phyloP scores from a whole-genome alignment of 2,113 vertebrate species.

The Sarotherodon lohbergeri region DNA sequence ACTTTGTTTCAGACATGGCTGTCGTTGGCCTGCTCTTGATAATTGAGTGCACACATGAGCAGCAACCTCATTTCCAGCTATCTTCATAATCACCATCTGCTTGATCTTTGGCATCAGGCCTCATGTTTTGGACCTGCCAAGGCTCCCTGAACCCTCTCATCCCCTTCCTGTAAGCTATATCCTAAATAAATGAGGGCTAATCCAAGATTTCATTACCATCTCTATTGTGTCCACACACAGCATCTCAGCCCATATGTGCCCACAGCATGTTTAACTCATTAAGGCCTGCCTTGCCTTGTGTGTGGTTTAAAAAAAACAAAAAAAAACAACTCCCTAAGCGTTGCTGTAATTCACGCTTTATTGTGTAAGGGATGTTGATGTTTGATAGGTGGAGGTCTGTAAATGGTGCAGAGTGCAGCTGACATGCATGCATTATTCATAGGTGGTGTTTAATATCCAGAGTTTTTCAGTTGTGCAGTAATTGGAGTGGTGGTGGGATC shows the following conservation, averaged over 20 bases:
- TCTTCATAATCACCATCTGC: slow-evolving; percentile 61
- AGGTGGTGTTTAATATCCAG: neutral
- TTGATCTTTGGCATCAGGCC: slow-evolving; percentile 58
- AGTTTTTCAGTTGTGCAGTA: neutral
- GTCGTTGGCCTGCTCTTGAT: neutral
- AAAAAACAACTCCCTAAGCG: neutral
- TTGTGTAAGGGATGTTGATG: neutral
- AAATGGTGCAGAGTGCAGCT: neutral
- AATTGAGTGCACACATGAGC: neutral
- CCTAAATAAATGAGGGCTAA: slow-evolving; percentile 60
- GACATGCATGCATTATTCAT: neutral
- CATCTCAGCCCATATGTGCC: slow-evolving; percentile 41
- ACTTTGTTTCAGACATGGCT: neutral
- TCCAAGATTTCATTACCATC: slow-evolving; percentile 57
- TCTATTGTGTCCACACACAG: slow-evolving; percentile 44
- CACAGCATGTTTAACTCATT: slow-evolving; percentile 58
- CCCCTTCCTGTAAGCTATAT: slow-evolving; percentile 21
- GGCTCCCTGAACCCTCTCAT: neutral
- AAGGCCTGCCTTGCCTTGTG: slow-evolving; percentile 44
- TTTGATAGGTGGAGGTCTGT: neutral
- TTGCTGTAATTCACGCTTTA: neutral
- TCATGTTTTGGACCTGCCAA: neutral
- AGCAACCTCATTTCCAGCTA: slow-evolving; percentile 2
- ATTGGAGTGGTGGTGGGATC: neutral
- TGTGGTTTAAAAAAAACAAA: neutral